These are phyloP conservation scores for Prionailurus viverrinus DNA, from an alignment of 2,113 vertebrate species.

Conservation along the genomic window DNA sequence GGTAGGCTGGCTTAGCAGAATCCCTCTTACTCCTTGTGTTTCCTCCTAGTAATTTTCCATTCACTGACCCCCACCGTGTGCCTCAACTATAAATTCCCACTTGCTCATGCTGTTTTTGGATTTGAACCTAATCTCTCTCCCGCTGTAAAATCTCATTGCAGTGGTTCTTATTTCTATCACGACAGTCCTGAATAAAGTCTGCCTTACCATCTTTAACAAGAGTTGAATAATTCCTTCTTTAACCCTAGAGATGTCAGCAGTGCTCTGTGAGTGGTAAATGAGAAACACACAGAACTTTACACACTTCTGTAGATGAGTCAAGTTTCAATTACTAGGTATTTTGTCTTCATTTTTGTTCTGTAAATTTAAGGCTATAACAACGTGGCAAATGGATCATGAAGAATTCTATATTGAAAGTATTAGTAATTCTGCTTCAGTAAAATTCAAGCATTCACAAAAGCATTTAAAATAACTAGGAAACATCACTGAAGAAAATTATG, in stretches of 20 bases:
- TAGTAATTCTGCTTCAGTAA: not conserved
- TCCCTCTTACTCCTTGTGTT: not conserved
- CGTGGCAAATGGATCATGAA: not conserved
- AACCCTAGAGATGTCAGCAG: not conserved
- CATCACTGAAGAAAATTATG: not conserved
- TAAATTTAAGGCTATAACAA: not conserved
- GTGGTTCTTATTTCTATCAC: not conserved
- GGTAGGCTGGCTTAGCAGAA: not conserved
- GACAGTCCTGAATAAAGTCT: not conserved
- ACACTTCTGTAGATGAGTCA: not conserved
- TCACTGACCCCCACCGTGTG: not conserved
- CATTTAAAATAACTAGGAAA: conserved; percentile 11
- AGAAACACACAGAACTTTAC: not conserved
- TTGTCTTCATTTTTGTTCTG: not conserved
- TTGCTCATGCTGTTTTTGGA: not conserved
- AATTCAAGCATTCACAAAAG: not conserved
- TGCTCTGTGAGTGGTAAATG: not conserved
- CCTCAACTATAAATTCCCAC: not conserved
- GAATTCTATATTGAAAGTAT: not conserved
- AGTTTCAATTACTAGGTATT: not conserved
- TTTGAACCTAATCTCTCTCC: not conserved
- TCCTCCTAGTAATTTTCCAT: not conserved
- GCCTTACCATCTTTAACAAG: not conserved
- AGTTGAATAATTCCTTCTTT: not conserved
- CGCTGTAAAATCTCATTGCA: not conserved